Evolutionary conservation across 2,888 invertebrate species (phyloP), one percentile per base, ranked within the genome.

Genomic region (Hetaerina titia): DNA sequence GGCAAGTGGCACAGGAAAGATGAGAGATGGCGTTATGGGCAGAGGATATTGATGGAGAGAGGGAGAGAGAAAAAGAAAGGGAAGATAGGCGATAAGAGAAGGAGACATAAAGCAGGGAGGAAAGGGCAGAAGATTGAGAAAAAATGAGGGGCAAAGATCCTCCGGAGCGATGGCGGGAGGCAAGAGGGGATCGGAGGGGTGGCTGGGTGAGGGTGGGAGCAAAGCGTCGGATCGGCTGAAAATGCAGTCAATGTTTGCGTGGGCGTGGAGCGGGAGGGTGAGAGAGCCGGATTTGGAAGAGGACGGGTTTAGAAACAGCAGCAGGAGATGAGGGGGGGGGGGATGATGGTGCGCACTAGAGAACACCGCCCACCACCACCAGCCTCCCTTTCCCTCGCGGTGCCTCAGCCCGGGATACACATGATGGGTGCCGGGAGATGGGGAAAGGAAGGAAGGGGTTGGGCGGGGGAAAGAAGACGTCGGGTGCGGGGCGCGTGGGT

Each of bases 101-200:
- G 69, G n/a, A 69, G 69, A 69, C 69, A 69, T 69, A 69, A 69
- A 45, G 56, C 56, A 88, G 17, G 88, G 9, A 13, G 87, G n/a
- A 57, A 88, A 22, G 31, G 57, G 58, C 57, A 56, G 31, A 56
- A 58, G 89, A 58, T 89, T n/a, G 57, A n/a, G 58, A 58, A 58
- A 89, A 89, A 58, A 89, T 56, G 57, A 89, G 89, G 89, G 58
- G 89, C 19, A 89, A 89, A 89, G 11, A 58, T 57, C 57, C 58
- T 58, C 57, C 57, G 8, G 89, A n/a, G 89, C 56, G 58, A 0
- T 0, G 19, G 89, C 19, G 11, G 5, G n/a, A n/a, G 81, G 81
- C 4, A 31, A 81, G 81, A 2, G 31, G 25, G 74, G 74, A 9
- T 31, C 7, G 9, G 25, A 2, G 11, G 81, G 25, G 31, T 25